Evolutionary conservation across 1,140 invertebrate species (phyloP).

Genomic region (Caenorhabditis tropicalis): DNA sequence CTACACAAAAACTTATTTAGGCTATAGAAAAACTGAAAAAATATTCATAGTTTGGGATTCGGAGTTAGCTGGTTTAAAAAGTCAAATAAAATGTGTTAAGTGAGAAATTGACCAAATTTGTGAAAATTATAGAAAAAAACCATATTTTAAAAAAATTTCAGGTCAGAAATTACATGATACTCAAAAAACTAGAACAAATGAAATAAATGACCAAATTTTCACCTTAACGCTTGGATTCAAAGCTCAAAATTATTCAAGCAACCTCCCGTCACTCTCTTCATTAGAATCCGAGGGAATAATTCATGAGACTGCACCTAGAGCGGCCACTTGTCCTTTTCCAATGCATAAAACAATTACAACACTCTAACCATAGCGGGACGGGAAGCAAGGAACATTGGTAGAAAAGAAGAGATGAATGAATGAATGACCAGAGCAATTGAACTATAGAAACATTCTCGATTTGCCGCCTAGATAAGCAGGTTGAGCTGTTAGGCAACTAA

Average conservation of each 20-base stretch:
- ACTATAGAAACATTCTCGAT: not conserved
- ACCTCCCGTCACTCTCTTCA: not conserved
- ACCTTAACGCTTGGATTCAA: too few relatives aligned
- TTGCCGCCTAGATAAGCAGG: constrained; percentile 41
- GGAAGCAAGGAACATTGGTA: not conserved
- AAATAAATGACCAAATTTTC: too few relatives aligned
- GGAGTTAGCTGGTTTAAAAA: not conserved
- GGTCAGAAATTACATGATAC: too few relatives aligned
- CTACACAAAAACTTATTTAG: too few relatives aligned
- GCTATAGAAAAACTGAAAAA: not conserved
- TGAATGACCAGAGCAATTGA: constrained; percentile 19
- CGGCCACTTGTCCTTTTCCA: not conserved
- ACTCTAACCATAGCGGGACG: not conserved
- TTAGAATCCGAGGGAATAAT: constrained; percentile 17
- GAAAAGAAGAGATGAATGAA: constrained; percentile 18
- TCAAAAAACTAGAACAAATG: too few relatives aligned
- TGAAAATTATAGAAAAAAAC: too few relatives aligned
- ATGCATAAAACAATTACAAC: constrained; percentile 37
- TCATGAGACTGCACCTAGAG: not conserved
- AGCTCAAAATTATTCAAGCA: not conserved
- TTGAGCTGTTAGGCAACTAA: constrained; percentile 14
- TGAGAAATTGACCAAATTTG: too few relatives aligned
- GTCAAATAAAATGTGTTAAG: too few relatives aligned
- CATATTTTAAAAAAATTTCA: too few relatives aligned
- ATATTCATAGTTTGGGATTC: constrained; percentile 13